phyloP scores from a whole-genome alignment of 2,888 invertebrate genomes.

The Lepidonotus clava region DNA sequence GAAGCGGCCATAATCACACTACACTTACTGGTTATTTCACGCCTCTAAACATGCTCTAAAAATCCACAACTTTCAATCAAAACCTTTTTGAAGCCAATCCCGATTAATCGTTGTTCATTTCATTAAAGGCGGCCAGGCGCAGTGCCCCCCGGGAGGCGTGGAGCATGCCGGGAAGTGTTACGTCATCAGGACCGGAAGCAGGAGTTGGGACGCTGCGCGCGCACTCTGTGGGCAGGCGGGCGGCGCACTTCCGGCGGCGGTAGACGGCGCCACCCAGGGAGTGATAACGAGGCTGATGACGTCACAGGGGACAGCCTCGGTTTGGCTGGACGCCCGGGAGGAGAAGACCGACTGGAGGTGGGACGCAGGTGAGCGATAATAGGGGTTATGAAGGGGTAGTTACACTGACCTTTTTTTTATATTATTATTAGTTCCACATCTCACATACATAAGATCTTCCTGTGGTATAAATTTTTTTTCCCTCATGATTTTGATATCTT shows the following conservation, averaged over 20 bases:
- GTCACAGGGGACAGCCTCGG: not conserved
- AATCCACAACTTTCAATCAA: too few species aligned
- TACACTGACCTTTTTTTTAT: too few species aligned
- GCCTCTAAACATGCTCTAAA: too few species aligned
- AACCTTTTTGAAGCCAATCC: too few species aligned
- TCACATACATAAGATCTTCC: too few species aligned
- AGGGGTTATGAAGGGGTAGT: too few species aligned
- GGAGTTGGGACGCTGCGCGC: not conserved
- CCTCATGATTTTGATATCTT: too few species aligned
- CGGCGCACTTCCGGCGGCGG: constrained; percentile 14
- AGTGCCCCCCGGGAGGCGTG: constrained; percentile 3
- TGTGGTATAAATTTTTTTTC: too few species aligned
- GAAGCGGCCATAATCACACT: too few species aligned
- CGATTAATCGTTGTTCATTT: too few species aligned
- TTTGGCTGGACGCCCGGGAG: not conserved
- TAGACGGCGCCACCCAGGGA: constrained; percentile 3
- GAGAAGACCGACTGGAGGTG: constrained; percentile 8
- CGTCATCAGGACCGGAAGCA: not conserved
- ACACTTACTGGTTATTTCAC: too few species aligned
- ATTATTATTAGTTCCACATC: too few species aligned
- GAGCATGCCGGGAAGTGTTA: constrained; percentile 23
- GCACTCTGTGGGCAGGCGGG: not conserved
- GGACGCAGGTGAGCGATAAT: not conserved
- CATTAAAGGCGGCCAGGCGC: not conserved
- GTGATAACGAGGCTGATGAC: constrained; percentile 20